Base-by-base conservation (phyloP, 1,140 invertebrate genomes). In the Choristoneura fumiferana region DNA sequence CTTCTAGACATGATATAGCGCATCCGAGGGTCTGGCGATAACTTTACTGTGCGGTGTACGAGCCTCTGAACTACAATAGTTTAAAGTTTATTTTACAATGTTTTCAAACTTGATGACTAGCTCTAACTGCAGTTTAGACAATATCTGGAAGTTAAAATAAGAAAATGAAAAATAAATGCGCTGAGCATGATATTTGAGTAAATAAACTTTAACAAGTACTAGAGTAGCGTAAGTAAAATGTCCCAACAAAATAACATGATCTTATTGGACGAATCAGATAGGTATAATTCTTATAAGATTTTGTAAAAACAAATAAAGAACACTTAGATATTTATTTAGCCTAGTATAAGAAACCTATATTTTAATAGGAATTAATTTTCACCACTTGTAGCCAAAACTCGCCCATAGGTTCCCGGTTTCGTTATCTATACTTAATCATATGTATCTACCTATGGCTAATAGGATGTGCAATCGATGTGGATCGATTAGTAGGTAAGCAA, bases 1-100 rank as follows among this genome's bases (percentile, higher is more conserved):
- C 69, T 76, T 70, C 65, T 83, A 80, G 82, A 74, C 84, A 88
- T 84, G 84, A 78, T 63, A 88, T 62, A 68, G 71, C 69, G 75
- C 72, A 80, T 80, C 72, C 57, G 54, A 77, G 55, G 38, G 17
- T 38, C 22, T 12, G 22, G 43, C 18, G 43, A 33, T 17, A 22
- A n/a, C 18, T 6, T 1, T 13, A 29, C 4, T n/a, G n/a, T 49
- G 22, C 18, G 4, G 18, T 22, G 17, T 10, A 3, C 17, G 4
- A 12, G 10, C 12, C n/a, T 12, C 43, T 22, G 18, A 43, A 49
- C n/a, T 33, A 4, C 17, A 6, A 17, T 0, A 0, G n/a, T 1
- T 29, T 49, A 49, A 29, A 49, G 43, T 2, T n/a, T 8, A 0
- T 22, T 29, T 49, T 49, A 8, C n/a, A 10, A 12, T 49, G 43